Percentiles rank a stretch among this genome's conserved stretches.
Conservation (phyloP, 2,113 vertebrate genomes). For the Origma solitaria region DNA sequence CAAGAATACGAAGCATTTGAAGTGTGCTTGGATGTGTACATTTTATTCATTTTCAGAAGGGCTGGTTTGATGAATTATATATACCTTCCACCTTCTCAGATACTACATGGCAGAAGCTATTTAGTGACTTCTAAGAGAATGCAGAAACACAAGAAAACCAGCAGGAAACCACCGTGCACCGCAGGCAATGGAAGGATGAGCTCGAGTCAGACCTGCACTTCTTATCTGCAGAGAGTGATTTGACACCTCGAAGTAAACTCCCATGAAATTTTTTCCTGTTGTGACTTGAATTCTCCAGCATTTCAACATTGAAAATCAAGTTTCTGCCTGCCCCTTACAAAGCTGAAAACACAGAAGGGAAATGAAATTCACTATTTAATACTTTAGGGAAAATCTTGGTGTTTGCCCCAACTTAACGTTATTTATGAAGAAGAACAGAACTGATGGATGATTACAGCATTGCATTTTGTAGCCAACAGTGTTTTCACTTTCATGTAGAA, state of each 20-base stretch:
- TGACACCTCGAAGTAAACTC: neutral
- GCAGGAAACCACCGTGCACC: neutral
- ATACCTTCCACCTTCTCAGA: neutral
- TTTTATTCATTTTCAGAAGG: constrained; percentile 52
- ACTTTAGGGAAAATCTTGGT: neutral
- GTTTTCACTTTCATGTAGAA: neutral
- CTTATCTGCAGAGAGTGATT: neutral
- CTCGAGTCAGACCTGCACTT: neutral
- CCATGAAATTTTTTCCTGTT: neutral
- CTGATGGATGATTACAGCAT: neutral
- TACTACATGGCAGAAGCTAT: neutral
- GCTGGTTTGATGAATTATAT: constrained; percentile 47
- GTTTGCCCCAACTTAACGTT: neutral
- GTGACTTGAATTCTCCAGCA: neutral
- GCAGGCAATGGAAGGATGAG: neutral
- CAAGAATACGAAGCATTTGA: neutral
- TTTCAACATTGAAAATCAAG: neutral
- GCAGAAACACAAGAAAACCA: neutral
- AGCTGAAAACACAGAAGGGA: neutral
- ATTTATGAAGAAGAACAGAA: neutral
- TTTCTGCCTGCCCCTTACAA: neutral
- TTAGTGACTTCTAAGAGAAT: constrained; percentile 14
- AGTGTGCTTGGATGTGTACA: neutral
- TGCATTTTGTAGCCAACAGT: neutral
- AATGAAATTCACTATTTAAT: neutral